Evolutionary conservation across 2,113 vertebrate species (phyloP).

Genomic region (Benitochromis conjunctus): DNA sequence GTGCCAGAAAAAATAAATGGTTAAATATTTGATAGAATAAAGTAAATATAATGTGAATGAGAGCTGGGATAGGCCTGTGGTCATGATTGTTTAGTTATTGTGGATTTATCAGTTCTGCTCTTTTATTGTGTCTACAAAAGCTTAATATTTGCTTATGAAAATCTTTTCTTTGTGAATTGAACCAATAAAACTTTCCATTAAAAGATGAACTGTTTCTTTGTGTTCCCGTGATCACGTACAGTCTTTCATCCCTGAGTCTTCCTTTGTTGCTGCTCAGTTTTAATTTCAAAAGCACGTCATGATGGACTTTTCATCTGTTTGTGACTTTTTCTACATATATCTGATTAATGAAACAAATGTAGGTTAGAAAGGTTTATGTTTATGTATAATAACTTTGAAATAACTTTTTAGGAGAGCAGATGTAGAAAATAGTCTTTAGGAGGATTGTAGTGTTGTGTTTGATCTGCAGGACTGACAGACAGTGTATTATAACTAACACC

Average conservation of each 20-base stretch:
- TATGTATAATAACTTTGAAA: too few relatives aligned
- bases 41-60: neutral
- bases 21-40: rapidly evolving
- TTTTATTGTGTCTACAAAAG: neutral
- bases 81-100: neutral
- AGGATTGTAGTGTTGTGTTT: neutral
- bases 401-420: neutral
- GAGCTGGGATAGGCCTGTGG: rapidly evolving
- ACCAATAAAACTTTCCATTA: neutral
- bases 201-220: neutral
- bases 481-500: neutral
- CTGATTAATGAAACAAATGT: too few relatives aligned
- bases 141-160: neutral
- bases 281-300: neutral
- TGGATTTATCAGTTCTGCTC: neutral
- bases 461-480: neutral
- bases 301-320: neutral
- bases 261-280: neutral
- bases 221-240: neutral
- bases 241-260: neutral
- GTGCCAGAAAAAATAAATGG: rapidly evolving
- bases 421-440: too few relatives aligned
- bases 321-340: neutral
- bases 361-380: too few relatives aligned
- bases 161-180: neutral